phyloP scores from a whole-genome alignment of 2,113 vertebrate genomes.

The Lampris incognitus region DNA sequence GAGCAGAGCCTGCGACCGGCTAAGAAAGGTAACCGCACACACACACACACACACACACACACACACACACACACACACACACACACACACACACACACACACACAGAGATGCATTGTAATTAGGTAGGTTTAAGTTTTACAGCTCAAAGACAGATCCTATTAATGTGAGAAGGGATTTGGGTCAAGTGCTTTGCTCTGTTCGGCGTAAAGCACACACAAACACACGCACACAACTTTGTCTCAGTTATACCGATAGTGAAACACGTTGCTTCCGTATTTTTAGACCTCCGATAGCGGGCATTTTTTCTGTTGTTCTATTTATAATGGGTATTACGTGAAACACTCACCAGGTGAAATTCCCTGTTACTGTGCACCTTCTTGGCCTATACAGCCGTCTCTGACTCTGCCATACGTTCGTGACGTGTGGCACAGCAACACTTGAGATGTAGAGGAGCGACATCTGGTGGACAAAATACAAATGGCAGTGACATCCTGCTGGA shows the following conservation, averaged over 20 bases:
- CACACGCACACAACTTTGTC: neutral
- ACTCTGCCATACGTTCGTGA: neutral
- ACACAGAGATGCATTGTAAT: slow-evolving; percentile 5
- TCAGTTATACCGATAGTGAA: no score
- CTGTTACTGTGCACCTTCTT: no score
- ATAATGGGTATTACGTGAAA: no score
- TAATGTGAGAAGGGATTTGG: slow-evolving; percentile 57
- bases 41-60: slow-evolving; percentile 9
- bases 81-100: slow-evolving; percentile 5
- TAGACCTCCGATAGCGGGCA: no score
- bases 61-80: slow-evolving; percentile 5
- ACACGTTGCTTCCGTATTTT: no score
- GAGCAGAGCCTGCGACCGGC: slow-evolving; percentile 87
- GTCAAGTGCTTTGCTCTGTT: slow-evolving; percentile 37
- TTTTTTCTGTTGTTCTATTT: no score
- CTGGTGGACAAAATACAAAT: slow-evolving; percentile 49
- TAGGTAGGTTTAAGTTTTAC: slow-evolving; percentile 27
- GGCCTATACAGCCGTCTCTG: no score
- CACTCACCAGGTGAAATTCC: no score
- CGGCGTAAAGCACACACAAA: neutral
- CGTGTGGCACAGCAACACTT: no score
- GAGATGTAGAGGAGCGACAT: slow-evolving; percentile 26
- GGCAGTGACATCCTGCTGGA: slow-evolving; percentile 34
- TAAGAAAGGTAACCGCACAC: slow-evolving; percentile 87
- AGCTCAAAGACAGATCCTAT: slow-evolving; percentile 60